phyloP scores from a whole-genome alignment of 1,140 invertebrate genomes.

The Leptopilina boulardi region DNA sequence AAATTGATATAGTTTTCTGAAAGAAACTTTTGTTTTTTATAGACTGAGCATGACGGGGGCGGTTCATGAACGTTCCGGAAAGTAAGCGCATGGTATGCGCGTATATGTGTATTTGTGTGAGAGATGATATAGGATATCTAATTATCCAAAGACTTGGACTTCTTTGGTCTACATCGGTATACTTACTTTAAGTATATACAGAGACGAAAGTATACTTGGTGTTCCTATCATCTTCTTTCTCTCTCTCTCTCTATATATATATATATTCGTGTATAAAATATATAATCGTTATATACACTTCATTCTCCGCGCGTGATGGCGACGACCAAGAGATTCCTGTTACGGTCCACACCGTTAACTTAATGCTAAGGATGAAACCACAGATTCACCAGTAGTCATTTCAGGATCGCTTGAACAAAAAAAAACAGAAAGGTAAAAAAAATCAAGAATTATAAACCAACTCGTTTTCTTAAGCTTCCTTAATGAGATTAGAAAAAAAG shows the following conservation, averaged over 20 bases:
- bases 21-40: constrained; percentile 1
- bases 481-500: neutral
- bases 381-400: constrained; percentile 38
- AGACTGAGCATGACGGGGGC: constrained; percentile 15
- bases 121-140: constrained; percentile 52
- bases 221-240: constrained; percentile 41
- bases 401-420: constrained; percentile 1
- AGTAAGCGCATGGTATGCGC: constrained; percentile 33
- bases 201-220: constrained; percentile 4
- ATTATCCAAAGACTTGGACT: constrained; percentile 46
- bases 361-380: constrained; percentile 61
- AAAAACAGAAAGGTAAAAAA: neutral
- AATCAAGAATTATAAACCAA: neutral
- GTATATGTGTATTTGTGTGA: neutral
- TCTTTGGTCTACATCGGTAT: constrained; percentile 5
- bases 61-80: constrained; percentile 31
- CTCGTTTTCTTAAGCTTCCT: neutral
- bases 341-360: constrained; percentile 68
- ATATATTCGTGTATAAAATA: too few relatives aligned
- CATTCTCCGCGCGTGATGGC: constrained; percentile 40
- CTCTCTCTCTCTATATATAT: constrained; percentile 2
- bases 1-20: neutral
- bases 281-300: constrained; percentile 24
- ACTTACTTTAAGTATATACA: constrained; percentile 5
- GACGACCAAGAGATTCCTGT: constrained; percentile 52